These are phyloP conservation scores for Aphelenchoides fujianensis DNA, from an alignment of 1,140 invertebrate species.

Conservation along the genomic window DNA sequence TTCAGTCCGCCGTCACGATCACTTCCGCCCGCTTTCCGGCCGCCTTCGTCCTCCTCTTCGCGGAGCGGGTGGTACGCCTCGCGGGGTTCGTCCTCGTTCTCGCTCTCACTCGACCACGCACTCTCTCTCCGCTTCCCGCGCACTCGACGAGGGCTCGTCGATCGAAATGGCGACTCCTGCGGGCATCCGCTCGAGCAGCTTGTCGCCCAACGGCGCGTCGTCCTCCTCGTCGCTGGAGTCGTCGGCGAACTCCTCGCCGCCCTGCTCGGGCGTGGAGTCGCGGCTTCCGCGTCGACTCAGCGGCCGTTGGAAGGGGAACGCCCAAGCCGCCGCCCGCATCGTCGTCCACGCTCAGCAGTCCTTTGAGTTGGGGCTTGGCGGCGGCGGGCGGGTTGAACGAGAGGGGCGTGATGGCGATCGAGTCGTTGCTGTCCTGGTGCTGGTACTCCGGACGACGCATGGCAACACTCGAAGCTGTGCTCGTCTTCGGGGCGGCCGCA, in stretches of 20 bases:
- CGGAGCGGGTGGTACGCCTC: constrained; percentile 29
- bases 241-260: constrained; percentile 33
- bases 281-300: constrained; percentile 45
- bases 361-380: not conserved
- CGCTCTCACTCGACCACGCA: constrained; percentile 33
- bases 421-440: constrained; percentile 2
- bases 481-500: not conserved
- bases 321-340: not conserved
- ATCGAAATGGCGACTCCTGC: not conserved
- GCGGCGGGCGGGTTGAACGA: not conserved
- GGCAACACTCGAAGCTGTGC: not conserved
- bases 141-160: not conserved
- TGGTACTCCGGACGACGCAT: not conserved
- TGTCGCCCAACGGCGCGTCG: constrained; percentile 42
- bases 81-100: constrained; percentile 32
- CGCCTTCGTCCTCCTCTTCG: constrained; percentile 34
- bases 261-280: constrained; percentile 45
- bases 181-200: not conserved
- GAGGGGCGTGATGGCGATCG: not conserved
- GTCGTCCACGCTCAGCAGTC: not conserved
- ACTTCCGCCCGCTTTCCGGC: constrained; percentile 6
- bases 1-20: too few relatives aligned
- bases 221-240: constrained; percentile 43
- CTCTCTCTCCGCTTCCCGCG: not conserved
- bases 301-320: constrained; percentile 40